Percentiles rank a stretch among this genome's conserved stretches.
Conservation (phyloP, 2,113 vertebrate species). For the Anhinga anhinga region DNA sequence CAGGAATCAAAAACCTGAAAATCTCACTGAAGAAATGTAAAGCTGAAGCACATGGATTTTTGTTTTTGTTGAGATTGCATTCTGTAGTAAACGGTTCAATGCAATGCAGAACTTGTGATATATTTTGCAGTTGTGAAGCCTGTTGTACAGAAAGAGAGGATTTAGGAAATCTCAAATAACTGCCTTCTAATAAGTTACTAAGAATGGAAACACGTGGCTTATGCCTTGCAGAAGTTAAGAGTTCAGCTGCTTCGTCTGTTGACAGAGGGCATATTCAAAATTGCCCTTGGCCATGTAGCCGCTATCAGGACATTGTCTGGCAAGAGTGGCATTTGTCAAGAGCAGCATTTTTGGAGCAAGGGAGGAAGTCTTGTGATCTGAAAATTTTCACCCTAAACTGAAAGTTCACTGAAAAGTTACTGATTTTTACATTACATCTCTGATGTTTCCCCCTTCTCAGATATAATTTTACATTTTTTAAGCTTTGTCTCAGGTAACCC, state of each 20-base stretch:
- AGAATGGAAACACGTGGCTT: not conserved
- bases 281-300: not conserved
- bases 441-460: not conserved
- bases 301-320: not conserved
- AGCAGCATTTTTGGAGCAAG: not conserved
- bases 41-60: not conserved
- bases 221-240: not conserved
- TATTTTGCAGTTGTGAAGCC: not conserved
- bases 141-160: not conserved
- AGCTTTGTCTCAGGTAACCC: not conserved
- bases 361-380: not conserved
- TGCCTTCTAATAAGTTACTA: not conserved
- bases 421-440: not conserved
- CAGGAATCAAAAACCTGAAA: not conserved
- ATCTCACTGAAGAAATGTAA: not conserved
- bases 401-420: not conserved
- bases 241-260: not conserved
- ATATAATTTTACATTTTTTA: not conserved
- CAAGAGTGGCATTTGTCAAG: not conserved
- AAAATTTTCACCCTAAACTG: not conserved
- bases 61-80: not conserved
- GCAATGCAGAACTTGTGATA: not conserved
- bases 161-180: not conserved
- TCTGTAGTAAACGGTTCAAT: not conserved
- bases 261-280: not conserved